Conservation (phyloP, 2,113 vertebrate species). For the Tursiops truncatus region DNA sequence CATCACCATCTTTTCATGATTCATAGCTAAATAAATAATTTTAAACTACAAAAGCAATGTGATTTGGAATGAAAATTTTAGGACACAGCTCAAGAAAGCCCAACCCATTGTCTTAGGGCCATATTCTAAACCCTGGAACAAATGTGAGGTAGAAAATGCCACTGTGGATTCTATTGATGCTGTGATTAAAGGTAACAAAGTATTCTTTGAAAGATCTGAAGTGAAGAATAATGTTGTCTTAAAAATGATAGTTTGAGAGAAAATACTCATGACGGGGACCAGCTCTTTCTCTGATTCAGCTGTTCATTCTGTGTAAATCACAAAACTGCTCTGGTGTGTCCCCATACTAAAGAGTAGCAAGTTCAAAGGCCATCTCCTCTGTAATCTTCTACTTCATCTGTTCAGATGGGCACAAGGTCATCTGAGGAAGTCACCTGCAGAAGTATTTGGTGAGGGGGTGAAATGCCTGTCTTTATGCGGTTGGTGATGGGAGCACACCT, state of each 20-base stretch:
- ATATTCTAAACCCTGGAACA: background rate
- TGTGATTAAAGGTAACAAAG: background rate
- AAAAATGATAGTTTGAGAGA: background rate
- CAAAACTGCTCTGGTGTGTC: background rate
- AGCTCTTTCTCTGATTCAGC: background rate
- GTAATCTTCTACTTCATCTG: background rate
- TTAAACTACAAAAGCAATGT: background rate
- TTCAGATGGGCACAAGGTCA: background rate
- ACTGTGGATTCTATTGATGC: background rate
- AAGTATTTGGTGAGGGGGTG: background rate
- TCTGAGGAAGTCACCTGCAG: background rate
- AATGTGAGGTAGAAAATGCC: background rate
- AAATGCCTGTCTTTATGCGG: background rate
- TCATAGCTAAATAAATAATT: background rate
- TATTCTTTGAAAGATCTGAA: background rate
- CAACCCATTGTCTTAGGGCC: background rate
- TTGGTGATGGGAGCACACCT: background rate
- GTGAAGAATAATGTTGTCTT: background rate
- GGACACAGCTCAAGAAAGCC: background rate
- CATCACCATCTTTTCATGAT: background rate
- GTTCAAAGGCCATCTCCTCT: background rate
- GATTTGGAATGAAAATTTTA: constrained; percentile 12
- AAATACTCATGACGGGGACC: background rate
- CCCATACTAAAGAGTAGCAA: background rate
- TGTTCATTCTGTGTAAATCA: background rate